Evolutionary conservation across 30 jellyfish, hydroid and myxozoan genomes (phyloP).

Genomic region (Chrysaora quinquecirrha): DNA sequence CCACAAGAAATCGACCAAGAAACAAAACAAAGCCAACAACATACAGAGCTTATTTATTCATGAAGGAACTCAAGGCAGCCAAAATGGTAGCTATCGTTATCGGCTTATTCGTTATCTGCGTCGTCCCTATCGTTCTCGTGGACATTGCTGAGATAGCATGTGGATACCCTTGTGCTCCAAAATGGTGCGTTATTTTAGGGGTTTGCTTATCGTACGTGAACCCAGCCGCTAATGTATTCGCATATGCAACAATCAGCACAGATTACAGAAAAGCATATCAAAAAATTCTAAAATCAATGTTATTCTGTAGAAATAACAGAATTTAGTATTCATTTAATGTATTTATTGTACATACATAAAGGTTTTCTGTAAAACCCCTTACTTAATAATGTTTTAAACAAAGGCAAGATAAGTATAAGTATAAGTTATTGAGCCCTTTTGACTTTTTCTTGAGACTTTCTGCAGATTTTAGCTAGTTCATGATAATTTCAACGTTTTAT

Average conservation of each 20-base stretch:
- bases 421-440: too few relatives aligned
- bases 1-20: too few relatives aligned
- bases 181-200: slow-evolving; percentile 37
- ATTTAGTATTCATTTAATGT: background rate
- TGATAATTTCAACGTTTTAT: too few relatives aligned
- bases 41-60: slow-evolving; percentile 43
- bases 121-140: slow-evolving; percentile 60
- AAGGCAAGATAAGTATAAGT: too few relatives aligned
- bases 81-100: slow-evolving; percentile 71
- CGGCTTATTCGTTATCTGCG: slow-evolving; percentile 60
- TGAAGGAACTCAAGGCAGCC: slow-evolving; percentile 71
- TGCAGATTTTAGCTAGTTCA: too few relatives aligned
- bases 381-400: too few relatives aligned
- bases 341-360: too few relatives aligned
- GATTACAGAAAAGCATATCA: slow-evolving; percentile 69
- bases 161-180: slow-evolving; percentile 58
- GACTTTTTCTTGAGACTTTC: too few relatives aligned
- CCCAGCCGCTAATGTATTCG: slow-evolving; percentile 64
- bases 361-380: too few relatives aligned
- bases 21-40: slow-evolving; percentile 18
- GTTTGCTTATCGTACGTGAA: slow-evolving; percentile 64
- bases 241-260: slow-evolving; percentile 65
- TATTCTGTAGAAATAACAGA: slow-evolving; percentile 16
- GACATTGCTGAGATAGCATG: slow-evolving; percentile 71
- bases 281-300: slow-evolving; percentile 10